Conservation (phyloP, 2,888 invertebrate genomes). For the Leptinotarsa haldemani region DNA sequence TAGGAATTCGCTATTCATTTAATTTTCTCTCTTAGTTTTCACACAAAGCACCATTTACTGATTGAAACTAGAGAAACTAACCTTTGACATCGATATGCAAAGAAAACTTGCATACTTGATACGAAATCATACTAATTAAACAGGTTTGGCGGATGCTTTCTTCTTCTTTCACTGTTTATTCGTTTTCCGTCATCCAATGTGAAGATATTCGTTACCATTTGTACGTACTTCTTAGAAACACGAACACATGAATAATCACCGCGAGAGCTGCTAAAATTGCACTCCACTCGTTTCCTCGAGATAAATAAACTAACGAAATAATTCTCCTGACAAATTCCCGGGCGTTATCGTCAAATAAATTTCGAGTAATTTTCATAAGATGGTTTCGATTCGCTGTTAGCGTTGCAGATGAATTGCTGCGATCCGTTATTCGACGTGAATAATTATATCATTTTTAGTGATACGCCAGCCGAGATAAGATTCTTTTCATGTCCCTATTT, state of each 20-base stretch:
- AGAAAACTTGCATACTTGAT: too few species aligned
- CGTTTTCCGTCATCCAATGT: too few species aligned
- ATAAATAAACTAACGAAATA: constrained; percentile 15
- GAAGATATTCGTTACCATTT: too few species aligned
- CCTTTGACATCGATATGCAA: too few species aligned
- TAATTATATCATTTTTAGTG: constrained; percentile 52
- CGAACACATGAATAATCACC: neutral
- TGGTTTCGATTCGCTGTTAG: constrained; percentile 52
- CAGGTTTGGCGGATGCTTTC: too few species aligned
- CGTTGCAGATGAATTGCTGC: constrained; percentile 48
- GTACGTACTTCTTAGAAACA: neutral
- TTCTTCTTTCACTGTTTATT: too few species aligned
- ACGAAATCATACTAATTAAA: too few species aligned
- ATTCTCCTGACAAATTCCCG: constrained; percentile 32
- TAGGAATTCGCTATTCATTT: too few species aligned
- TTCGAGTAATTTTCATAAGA: constrained; percentile 52
- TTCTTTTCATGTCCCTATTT: constrained; percentile 47
- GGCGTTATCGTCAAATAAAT: constrained; percentile 48
- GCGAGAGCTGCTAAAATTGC: neutral
- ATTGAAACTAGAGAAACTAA: too few species aligned
- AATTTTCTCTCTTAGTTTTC: too few species aligned
- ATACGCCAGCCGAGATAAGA: constrained; percentile 46
- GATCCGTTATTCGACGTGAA: constrained; percentile 48
- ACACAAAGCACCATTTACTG: too few species aligned
- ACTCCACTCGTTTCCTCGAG: neutral